Conservation (phyloP, 2,113 vertebrate genomes). For the Dryoscopus gambensis region DNA sequence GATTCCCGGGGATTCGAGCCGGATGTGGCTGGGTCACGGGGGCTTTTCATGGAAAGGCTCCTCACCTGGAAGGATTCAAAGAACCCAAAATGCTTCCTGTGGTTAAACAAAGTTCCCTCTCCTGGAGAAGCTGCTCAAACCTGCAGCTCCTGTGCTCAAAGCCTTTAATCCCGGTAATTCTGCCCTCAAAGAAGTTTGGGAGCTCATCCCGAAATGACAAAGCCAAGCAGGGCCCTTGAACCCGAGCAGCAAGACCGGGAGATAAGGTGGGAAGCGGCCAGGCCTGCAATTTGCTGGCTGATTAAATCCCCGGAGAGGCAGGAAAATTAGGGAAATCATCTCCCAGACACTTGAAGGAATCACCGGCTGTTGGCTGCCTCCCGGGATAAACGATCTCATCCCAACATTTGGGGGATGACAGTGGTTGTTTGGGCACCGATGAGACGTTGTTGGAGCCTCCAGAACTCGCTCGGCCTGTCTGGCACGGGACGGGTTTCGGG, state of each 20-base stretch:
- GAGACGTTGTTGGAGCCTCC: not conserved
- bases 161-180: not conserved
- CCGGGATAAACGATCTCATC: not conserved
- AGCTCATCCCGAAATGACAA: not conserved
- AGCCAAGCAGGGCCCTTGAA: not conserved
- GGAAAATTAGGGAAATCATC: not conserved
- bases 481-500: rapidly evolving
- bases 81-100: not conserved
- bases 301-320: not conserved
- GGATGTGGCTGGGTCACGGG: not conserved
- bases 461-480: not conserved
- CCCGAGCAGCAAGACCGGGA: not conserved
- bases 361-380: not conserved
- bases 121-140: not conserved
- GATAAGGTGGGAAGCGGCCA: not conserved
- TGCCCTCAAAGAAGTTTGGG: not conserved
- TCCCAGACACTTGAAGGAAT: not conserved
- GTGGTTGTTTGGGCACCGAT: not conserved
- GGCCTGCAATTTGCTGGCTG: not conserved
- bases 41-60: not conserved
- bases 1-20: not conserved
- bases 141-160: not conserved
- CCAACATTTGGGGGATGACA: not conserved
- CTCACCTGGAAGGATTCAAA: not conserved
- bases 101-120: not conserved